Conservation (phyloP, 2,113 vertebrate species). For the Macroglossus sobrinus region DNA sequence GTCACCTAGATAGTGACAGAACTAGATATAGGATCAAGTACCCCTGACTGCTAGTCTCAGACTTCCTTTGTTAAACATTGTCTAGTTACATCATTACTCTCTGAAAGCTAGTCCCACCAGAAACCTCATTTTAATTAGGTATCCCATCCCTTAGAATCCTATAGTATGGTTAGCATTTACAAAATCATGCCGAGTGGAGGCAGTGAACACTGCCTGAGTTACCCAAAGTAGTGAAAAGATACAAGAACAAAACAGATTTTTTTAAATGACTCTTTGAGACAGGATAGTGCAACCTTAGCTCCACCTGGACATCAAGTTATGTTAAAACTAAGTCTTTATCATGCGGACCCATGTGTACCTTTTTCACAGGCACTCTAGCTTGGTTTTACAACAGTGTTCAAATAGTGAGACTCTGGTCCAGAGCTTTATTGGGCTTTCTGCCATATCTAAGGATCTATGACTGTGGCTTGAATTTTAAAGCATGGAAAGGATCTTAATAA, state of each 20-base stretch:
- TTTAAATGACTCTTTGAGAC: slow-evolving; percentile 2
- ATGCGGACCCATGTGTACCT: not conserved
- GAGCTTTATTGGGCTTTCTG: not conserved
- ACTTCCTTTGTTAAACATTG: slow-evolving; percentile 1
- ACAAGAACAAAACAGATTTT: not conserved
- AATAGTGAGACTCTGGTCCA: not conserved
- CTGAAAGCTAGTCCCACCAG: not conserved
- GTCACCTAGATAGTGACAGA: not conserved
- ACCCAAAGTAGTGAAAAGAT: not conserved
- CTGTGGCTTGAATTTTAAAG: slow-evolving; percentile 40
- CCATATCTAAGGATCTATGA: not conserved
- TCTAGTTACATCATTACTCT: not conserved
- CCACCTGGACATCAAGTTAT: not conserved
- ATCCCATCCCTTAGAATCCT: slow-evolving; percentile 28
- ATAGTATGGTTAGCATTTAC: slow-evolving; percentile 1
- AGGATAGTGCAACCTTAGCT: not conserved
- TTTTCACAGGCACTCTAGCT: not conserved
- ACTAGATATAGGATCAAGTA: slow-evolving; percentile 2
- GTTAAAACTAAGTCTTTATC: not conserved
- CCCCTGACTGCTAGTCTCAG: not conserved
- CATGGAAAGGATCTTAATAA: not conserved
- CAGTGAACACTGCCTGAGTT: not conserved
- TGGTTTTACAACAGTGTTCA: not conserved
- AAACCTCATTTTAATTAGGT: slow-evolving; percentile 43
- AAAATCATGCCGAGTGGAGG: not conserved